Base-by-base conservation (phyloP, 2,113 vertebrate genomes). In the Cygnus buccinator region DNA sequence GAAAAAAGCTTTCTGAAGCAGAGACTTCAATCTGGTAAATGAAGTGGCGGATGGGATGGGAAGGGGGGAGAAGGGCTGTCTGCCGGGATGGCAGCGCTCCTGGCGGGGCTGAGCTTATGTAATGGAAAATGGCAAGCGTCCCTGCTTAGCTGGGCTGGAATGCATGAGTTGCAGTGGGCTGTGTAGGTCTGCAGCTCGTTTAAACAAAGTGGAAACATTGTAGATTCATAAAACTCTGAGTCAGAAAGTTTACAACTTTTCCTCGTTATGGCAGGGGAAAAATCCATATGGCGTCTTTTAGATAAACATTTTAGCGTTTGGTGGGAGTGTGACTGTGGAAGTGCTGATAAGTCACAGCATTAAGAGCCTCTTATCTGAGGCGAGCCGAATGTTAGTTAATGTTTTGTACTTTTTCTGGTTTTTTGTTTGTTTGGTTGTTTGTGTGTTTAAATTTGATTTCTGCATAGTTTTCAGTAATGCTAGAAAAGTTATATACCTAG, bases 101-200 rank as follows among this genome's bases (percentile, higher is more conserved):
- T 3, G 2, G 39, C 3, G 0, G 48, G 70, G 68, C 84, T 91
- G 44, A 59, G 79, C 68, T 79, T 74, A 31, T 94, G 90, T 94
- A 63, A 97, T 94, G 90, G 94, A 95, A 95, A 97, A 97, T 91
- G 92, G 82, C 93, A 93, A 10, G 8, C n/a, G 18, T 81, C 93
- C 90, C 93, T 73, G 73, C 3, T 2, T 86, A 93, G 86, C 41
- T 0, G 94, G 33, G 89, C 82, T 79, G 95, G 87, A 94, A 93
- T 73, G 87, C 11, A 1, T 43, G 71, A 66, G 73, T 72, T 77
- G 93, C n/a, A 81, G 71, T 14, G 62, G 94, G 74, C 86, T 87
- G 71, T 50, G 88, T 76, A 92, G 90, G 43, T 93, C 96, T 97
- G 92, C 75, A 80, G 89, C 92, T 97, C 71, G 1, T 93, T 93